Evolutionary conservation across 2,888 invertebrate species (phyloP), one percentile per base, ranked within the genome.

Genomic region (Rotaria sp.): DNA sequence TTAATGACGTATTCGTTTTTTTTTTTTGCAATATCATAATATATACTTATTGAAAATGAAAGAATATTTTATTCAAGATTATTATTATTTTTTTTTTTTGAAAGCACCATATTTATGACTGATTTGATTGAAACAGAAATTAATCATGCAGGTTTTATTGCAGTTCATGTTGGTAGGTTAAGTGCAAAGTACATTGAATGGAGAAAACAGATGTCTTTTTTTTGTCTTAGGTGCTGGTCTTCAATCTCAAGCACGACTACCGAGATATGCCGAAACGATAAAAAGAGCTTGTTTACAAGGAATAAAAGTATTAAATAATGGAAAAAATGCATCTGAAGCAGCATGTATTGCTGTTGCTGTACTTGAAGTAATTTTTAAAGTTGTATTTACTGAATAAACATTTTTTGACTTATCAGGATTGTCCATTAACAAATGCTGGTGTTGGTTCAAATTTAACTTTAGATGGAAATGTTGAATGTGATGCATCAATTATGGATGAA

Each of bases 401-500:
- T 38, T 85, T 26, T 55, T 55, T 1, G 26, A 26, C 38, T 35
- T 67, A 67, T 67, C 26, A 92, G 93, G 94, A 97, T 91, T 95
- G 95, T 88, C 93, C 94, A 13, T 91, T 95, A 86, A 96, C 97
- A 75, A 99, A 99, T 93, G 97, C 97, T 88, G 93, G 98, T 8
- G 94, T 93, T 90, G 99, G 99, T 50, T 97, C 97, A 4, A 97
- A 96, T 92, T 93, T 99, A 87, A 96, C 95, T 85, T 93, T 94
- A 91, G 93, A 94, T 89, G 96, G 96, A 24, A 93, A 93, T 86
- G 96, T 99, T 1, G 97, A 99, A 92, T 96, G 96, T 92, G 99
- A 99, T 92, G 98, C 98, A 4, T 95, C 95, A 85, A 93, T 97
- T 57, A 98, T 98, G 97, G 94, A 96, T 91, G 96, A 96, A 0